Evolutionary conservation across 2,113 vertebrate genomes (phyloP).

Genomic region (Condylura cristata): DNA sequence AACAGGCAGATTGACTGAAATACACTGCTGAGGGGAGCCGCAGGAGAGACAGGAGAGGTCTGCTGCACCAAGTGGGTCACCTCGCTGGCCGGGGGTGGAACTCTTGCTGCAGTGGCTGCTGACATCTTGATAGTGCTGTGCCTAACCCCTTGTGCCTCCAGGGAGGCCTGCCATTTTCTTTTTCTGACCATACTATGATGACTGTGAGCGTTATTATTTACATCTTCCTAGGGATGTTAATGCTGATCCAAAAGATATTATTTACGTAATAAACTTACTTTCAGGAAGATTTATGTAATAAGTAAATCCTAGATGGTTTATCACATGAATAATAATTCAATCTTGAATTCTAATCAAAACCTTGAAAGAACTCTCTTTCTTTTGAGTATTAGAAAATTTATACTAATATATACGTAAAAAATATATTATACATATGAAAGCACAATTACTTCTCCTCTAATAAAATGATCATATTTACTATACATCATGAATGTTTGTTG

Average conservation of each 20-base stretch:
- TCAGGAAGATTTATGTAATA: background rate
- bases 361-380: background rate
- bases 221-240: background rate
- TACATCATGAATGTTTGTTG: background rate
- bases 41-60: no score
- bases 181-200: background rate
- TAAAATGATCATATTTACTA: background rate
- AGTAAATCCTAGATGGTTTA: background rate
- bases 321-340: slow-evolving; percentile 15
- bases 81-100: no score
- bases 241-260: background rate
- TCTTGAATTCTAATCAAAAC: background rate
- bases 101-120: no score
- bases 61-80: no score
- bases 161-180: background rate
- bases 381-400: background rate
- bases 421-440: background rate
- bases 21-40: no score
- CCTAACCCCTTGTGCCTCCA: no score
- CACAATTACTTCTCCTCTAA: background rate
- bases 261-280: background rate
- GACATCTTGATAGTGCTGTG: no score
- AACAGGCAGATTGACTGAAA: no score
- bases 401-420: background rate
- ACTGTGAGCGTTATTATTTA: background rate